These are phyloP conservation scores for Dipodomys merriami DNA, from an alignment of 2,113 vertebrate genomes.

Conservation along the genomic window DNA sequence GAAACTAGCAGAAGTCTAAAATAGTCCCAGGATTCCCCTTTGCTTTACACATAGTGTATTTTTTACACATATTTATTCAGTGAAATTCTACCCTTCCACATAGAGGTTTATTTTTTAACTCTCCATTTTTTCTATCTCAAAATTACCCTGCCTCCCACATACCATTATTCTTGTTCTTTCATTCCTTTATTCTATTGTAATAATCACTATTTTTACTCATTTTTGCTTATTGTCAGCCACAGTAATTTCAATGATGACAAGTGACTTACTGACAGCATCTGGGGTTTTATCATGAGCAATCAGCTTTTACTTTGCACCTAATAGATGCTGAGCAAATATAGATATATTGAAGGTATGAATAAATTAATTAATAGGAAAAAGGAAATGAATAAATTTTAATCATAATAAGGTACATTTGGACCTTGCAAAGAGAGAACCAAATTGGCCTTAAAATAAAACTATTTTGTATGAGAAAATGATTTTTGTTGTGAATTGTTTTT, in stretches of 20 bases:
- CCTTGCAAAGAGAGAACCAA: background rate
- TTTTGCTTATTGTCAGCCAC: background rate
- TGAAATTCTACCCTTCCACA: background rate
- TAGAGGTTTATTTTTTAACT: too few species aligned
- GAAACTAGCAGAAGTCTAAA: constrained; percentile 12
- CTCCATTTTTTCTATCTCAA: too few species aligned
- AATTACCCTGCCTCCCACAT: background rate
- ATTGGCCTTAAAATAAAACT: background rate
- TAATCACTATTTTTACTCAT: background rate
- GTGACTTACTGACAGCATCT: background rate
- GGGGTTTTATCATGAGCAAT: background rate
- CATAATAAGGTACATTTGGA: background rate
- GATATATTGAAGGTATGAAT: background rate
- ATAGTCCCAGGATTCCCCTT: background rate
- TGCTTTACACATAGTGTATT: background rate
- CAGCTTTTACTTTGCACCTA: background rate
- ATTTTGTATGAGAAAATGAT: too few species aligned
- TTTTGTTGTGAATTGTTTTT: background rate
- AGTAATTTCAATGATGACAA: background rate
- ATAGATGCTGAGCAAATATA: background rate
- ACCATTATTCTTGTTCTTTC: background rate
- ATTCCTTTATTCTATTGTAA: background rate
- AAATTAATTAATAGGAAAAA: background rate
- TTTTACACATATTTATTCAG: background rate
- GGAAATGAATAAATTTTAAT: background rate